These are phyloP conservation scores for Cyanocitta stelleri DNA, from an alignment of 2,113 vertebrate genomes.

Conservation along the genomic window DNA sequence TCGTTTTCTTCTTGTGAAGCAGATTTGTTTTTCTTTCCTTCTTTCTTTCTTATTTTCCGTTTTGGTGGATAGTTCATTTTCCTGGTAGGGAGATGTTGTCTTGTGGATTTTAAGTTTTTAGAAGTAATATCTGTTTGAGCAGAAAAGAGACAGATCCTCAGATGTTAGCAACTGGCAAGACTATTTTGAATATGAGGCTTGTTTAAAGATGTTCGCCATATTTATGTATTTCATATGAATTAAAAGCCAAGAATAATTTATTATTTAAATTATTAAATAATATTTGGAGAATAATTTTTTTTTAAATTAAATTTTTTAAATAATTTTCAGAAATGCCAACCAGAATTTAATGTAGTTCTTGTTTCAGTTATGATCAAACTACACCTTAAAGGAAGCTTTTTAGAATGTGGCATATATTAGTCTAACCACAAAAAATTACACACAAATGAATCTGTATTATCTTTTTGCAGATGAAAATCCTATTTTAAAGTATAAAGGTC, in stretches of 20 bases:
- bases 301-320: background rate
- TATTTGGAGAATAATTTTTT: background rate
- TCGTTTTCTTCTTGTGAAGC: conserved; percentile 33
- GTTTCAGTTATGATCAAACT: background rate
- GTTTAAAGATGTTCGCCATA: background rate
- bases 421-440: background rate
- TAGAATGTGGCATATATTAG: background rate
- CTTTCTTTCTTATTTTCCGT: background rate
- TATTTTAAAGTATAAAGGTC: background rate
- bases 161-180: background rate
- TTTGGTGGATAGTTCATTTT: conserved; percentile 35
- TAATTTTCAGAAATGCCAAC: background rate
- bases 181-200: background rate
- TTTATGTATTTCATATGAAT: background rate
- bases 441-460: background rate
- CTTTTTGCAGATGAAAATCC: background rate
- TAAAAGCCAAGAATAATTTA: background rate
- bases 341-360: background rate
- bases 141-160: conserved; percentile 1
- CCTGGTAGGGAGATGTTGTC: background rate
- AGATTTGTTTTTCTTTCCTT: conserved; percentile 47
- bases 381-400: background rate
- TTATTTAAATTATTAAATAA: background rate
- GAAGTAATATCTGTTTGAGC: background rate
- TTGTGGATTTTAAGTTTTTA: conserved; percentile 7